A percentile compares a stretch with the other conserved stretches of the same genome.
Evolutionary conservation across 2,113 vertebrate species (phyloP).

Genomic region (Cavia aperea): DNA sequence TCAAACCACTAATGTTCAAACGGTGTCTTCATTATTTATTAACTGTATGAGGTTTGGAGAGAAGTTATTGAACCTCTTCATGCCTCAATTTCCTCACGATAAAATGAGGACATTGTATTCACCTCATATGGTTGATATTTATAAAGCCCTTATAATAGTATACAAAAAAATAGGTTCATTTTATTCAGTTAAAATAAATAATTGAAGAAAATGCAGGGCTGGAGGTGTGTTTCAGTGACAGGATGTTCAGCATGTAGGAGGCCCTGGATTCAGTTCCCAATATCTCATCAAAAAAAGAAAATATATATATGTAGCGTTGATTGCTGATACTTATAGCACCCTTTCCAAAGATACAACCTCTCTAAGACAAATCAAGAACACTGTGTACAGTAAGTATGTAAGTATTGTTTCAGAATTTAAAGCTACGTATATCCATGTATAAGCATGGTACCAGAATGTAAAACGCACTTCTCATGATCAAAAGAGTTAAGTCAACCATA

Average conservation of each 20-base stretch:
- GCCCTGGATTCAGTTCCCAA: not conserved
- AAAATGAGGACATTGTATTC: conserved; percentile 3
- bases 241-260: not conserved
- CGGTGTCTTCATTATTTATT: not conserved
- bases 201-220: not conserved
- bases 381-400: not conserved
- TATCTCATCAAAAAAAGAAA: not conserved
- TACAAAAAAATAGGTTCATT: not conserved
- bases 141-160: conserved; percentile 37
- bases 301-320: not conserved
- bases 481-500: not conserved
- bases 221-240: not conserved
- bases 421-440: not conserved
- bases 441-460: not conserved
- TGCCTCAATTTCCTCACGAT: conserved; percentile 2
- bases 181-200: conserved; percentile 16
- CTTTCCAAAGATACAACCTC: not conserved
- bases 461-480: not conserved
- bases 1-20: not conserved
- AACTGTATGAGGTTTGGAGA: not conserved
- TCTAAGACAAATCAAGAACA: not conserved
- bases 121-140: not conserved
- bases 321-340: not conserved
- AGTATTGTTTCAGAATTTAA: not conserved
- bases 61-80: not conserved